A percentile compares a stretch with the other conserved stretches of the same genome.
Evolutionary conservation across 2,888 invertebrate genomes (phyloP).

Genomic region (Ramazzottius varieornatus): DNA sequence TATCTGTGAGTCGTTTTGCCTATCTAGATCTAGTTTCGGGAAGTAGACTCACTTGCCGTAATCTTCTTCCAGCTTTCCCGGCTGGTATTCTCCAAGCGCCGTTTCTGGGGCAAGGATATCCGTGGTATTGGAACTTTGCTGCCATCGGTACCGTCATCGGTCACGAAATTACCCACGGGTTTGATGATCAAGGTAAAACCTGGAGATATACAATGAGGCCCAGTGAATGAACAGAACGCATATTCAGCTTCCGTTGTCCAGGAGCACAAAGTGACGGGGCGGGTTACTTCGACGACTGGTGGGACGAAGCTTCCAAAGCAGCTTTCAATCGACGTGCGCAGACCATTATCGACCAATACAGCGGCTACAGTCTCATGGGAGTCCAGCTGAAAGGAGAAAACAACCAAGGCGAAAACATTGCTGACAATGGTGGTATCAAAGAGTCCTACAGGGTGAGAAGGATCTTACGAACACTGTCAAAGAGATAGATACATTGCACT

Average conservation of each 20-base stretch:
- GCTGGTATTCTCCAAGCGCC: not conserved
- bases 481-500: no score
- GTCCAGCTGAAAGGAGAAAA: not conserved
- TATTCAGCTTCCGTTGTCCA: not conserved
- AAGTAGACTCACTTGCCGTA: not conserved
- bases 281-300: not conserved
- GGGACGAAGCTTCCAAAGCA: not conserved
- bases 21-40: no score
- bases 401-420: not conserved
- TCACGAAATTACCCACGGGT: not conserved
- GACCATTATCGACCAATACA: not conserved
- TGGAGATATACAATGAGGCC: not conserved
- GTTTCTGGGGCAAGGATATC: not conserved
- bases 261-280: not conserved
- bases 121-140: not conserved
- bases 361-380: not conserved
- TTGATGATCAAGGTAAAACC: not conserved
- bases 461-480: not conserved
- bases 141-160: slow-evolving; percentile 2
- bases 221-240: not conserved
- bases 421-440: not conserved
- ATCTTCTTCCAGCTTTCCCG: not conserved
- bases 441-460: not conserved
- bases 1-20: not conserved
- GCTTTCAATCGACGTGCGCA: not conserved